phyloP scores from a whole-genome alignment of 2,888 invertebrate species.

The Epinotia demarniana region DNA sequence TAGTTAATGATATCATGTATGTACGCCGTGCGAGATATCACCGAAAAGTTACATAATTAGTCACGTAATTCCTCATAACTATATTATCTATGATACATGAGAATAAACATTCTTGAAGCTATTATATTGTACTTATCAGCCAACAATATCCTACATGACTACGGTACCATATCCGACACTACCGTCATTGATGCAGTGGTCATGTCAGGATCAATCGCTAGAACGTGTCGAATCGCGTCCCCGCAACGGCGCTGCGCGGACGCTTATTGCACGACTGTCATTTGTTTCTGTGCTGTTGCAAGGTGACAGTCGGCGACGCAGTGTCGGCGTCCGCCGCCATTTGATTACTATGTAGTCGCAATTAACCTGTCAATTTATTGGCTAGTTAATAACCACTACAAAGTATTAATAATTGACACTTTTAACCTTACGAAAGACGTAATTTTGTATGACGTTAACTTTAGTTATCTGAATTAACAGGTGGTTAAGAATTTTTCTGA shows the following conservation, averaged over 20 bases:
- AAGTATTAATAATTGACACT: conserved; percentile 8
- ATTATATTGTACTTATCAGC: too few species aligned
- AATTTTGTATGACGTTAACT: too few species aligned
- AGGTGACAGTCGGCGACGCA: conserved; percentile 30
- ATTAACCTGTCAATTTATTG: conserved; percentile 27
- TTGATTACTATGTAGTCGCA: conserved; percentile 25
- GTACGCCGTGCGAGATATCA: not conserved
- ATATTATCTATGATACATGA: too few species aligned
- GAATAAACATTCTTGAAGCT: too few species aligned
- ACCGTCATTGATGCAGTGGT: not conserved
- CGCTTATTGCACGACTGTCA: conserved; percentile 33
- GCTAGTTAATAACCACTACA: conserved; percentile 4
- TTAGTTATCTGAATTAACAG: not conserved
- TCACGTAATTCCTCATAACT: not conserved
- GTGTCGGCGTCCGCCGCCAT: conserved; percentile 9
- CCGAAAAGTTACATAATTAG: not conserved
- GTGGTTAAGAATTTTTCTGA: not conserved
- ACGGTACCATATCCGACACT: not conserved
- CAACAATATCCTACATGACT: too few species aligned
- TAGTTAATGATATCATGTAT: too few species aligned
- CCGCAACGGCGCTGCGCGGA: not conserved
- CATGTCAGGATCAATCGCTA: not conserved
- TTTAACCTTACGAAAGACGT: not conserved
- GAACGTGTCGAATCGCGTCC: not conserved
- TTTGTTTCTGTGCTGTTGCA: conserved; percentile 34